These are phyloP conservation scores for Halictus ligatus DNA, from an alignment of 2,888 invertebrate species.

Conservation along the genomic window DNA sequence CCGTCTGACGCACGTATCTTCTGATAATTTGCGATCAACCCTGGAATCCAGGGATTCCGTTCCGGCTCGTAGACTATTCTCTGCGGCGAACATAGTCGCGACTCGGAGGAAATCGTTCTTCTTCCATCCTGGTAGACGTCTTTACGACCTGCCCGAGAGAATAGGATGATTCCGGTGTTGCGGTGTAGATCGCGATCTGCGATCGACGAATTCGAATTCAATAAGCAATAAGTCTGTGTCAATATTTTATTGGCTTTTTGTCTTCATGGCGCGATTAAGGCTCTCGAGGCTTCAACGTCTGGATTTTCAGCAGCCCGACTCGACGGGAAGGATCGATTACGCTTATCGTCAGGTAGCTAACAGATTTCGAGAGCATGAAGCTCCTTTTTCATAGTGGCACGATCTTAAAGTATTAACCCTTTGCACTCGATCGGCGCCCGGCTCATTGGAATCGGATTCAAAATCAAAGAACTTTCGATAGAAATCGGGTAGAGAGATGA, in stretches of 20 bases:
- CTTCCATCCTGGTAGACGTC: conserved; percentile 10
- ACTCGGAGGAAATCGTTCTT: conserved; percentile 45
- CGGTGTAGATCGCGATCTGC: background rate
- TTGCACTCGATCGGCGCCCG: too few species aligned
- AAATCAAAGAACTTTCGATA: too few species aligned
- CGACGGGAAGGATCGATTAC: too few species aligned
- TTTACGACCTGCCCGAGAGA: background rate
- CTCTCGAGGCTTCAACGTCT: too few species aligned
- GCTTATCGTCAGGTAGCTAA: too few species aligned
- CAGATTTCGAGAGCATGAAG: too few species aligned
- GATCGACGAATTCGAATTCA: background rate
- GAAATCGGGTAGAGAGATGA: too few species aligned
- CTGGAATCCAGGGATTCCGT: conserved; percentile 71
- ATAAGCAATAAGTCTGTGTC: background rate
- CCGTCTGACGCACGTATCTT: conserved; percentile 55
- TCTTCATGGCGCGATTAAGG: background rate
- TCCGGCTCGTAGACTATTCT: conserved; percentile 59
- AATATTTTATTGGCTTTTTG: background rate
- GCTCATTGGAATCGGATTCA: too few species aligned
- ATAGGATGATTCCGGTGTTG: background rate
- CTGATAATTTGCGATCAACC: conserved; percentile 63
- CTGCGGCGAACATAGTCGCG: conserved; percentile 44
- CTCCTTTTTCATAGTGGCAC: background rate
- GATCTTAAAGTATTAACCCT: background rate
- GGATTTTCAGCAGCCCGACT: too few species aligned